phyloP scores from a whole-genome alignment of 2,888 invertebrate species.

The Torymus texanus region DNA sequence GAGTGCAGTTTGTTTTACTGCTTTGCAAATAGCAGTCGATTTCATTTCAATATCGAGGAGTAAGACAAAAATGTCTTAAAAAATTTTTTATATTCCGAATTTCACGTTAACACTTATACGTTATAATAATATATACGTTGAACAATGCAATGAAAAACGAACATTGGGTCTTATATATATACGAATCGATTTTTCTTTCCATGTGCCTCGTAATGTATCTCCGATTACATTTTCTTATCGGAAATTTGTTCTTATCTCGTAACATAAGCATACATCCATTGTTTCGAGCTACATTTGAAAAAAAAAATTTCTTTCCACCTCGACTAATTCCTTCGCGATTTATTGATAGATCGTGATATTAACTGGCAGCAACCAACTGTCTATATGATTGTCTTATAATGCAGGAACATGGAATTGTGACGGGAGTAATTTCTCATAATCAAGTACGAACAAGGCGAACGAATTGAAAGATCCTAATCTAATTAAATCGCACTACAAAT shows the following conservation, averaged over 20 bases:
- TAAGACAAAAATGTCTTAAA: too few relatives aligned
- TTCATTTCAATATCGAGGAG: too few relatives aligned
- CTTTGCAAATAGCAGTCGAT: background rate
- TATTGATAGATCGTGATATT: slow-evolving; percentile 15
- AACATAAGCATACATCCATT: slow-evolving; percentile 5
- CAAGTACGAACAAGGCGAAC: background rate
- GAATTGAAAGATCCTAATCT: too few relatives aligned
- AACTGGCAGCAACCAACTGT: background rate
- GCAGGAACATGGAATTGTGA: background rate
- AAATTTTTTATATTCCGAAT: too few relatives aligned
- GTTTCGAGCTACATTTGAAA: background rate
- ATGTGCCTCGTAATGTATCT: background rate
- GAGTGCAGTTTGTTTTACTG: background rate
- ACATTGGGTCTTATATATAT: too few relatives aligned
- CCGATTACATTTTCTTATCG: slow-evolving; percentile 10
- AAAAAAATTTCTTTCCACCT: background rate
- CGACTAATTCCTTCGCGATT: slow-evolving; percentile 23
- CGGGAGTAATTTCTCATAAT: slow-evolving; percentile 23
- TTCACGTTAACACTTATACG: too few relatives aligned
- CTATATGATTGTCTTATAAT: background rate
- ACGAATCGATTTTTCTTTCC: too few relatives aligned
- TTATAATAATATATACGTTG: too few relatives aligned
- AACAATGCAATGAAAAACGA: too few relatives aligned
- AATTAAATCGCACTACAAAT: too few relatives aligned
- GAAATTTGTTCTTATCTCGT: slow-evolving; percentile 15